Conservation (phyloP, 2,113 vertebrate species). For the Brachionichthys hirsutus region DNA sequence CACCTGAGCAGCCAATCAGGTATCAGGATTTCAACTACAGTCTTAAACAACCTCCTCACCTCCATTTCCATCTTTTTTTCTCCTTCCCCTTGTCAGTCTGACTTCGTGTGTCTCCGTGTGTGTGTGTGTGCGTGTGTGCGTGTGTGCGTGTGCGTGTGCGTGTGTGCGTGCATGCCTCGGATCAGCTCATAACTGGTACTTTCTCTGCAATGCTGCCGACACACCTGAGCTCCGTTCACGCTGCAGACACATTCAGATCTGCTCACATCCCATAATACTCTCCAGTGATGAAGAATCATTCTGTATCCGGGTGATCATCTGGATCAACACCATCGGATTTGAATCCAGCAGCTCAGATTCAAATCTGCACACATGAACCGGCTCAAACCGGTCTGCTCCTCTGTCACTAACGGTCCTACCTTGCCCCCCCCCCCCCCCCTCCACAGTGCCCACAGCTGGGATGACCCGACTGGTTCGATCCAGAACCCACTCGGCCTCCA, state of each 20-base stretch:
- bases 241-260: background rate
- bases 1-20: constrained; percentile 92
- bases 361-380: background rate
- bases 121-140: too few species aligned
- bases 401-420: background rate
- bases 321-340: constrained; percentile 26
- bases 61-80: background rate
- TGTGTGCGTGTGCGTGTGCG: too few species aligned
- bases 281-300: too few species aligned
- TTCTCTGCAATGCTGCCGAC: constrained; percentile 14
- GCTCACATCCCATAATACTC: background rate
- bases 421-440: constrained; percentile 48
- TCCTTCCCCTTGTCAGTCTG: background rate
- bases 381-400: background rate
- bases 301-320: too few species aligned
- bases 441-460: constrained; percentile 88
- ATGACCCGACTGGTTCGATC: constrained; percentile 92
- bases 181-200: constrained; percentile 20
- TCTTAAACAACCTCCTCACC: constrained; percentile 6
- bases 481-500: constrained; percentile 91
- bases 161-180: constrained; percentile 20
- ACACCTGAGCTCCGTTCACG: constrained; percentile 12
- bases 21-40: constrained; percentile 74
- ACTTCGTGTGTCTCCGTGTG: background rate
- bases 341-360: constrained; percentile 45